These are phyloP conservation scores for Pica pica DNA, from an alignment of 2,113 vertebrate species.

Conservation along the genomic window DNA sequence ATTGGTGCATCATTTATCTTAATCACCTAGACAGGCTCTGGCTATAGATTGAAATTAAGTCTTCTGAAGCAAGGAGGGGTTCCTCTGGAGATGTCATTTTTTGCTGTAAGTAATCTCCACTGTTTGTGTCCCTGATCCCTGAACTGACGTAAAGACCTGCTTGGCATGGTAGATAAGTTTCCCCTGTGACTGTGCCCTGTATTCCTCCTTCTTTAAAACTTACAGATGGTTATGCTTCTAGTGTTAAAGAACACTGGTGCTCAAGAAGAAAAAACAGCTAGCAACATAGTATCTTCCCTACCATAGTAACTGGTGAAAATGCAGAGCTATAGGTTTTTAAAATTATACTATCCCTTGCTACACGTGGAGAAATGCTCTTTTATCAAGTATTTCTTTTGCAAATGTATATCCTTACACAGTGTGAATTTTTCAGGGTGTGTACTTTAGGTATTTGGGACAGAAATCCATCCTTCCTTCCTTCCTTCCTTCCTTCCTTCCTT, in stretches of 20 bases:
- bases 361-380: not conserved
- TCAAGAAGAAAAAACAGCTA: not conserved
- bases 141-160: not conserved
- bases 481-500: not conserved
- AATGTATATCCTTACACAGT: not conserved
- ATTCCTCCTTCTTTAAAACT: not conserved
- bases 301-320: not conserved
- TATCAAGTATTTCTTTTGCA: not conserved
- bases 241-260: not conserved
- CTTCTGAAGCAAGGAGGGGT: not conserved
- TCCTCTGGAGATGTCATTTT: not conserved
- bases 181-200: not conserved
- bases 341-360: not conserved
- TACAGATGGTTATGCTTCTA: not conserved
- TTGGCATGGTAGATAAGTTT: not conserved
- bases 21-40: not conserved
- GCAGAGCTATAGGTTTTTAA: not conserved
- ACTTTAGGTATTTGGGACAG: not conserved
- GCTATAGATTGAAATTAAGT: not conserved
- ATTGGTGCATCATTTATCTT: not conserved
- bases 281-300: not conserved
- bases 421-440: not conserved
- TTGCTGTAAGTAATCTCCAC: not conserved
- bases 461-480: not conserved
- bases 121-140: not conserved